A percentile compares a stretch with the other conserved stretches of the same genome.
These are phyloP conservation scores for Myotis yumanensis DNA, from an alignment of 2,113 vertebrate genomes.

Conservation along the genomic window DNA sequence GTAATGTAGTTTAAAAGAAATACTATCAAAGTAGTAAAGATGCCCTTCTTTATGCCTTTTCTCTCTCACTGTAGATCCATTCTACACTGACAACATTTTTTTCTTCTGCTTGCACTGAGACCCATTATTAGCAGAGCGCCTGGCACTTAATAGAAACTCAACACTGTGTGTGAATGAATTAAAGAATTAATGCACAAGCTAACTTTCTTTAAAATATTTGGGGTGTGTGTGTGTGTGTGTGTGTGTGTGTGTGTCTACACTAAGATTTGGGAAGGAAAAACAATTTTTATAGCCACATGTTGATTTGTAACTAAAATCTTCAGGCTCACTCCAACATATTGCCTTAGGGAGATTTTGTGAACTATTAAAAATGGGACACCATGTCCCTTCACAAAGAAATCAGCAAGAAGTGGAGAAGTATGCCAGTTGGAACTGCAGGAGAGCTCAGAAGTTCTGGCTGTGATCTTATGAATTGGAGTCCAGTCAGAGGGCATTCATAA, in stretches of 20 bases:
- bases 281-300: slow-evolving; percentile 17
- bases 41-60: not conserved
- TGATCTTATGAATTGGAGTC: not conserved
- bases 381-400: slow-evolving; percentile 54
- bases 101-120: not conserved
- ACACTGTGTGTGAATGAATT: not conserved
- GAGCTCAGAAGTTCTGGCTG: not conserved
- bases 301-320: slow-evolving; percentile 31
- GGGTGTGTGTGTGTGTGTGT: not conserved
- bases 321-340: not conserved
- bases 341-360: slow-evolving; percentile 17
- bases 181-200: not conserved
- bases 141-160: not conserved
- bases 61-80: not conserved
- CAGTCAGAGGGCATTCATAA: not conserved
- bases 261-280: not conserved
- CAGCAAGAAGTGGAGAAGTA: not conserved
- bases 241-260: not conserved
- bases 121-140: not conserved
- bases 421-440: slow-evolving; percentile 29
- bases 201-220: not conserved
- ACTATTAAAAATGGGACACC: slow-evolving; percentile 39
- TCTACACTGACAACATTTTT: not conserved
- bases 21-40: not conserved
- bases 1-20: not conserved